Percentiles rank a stretch among this genome's conserved stretches.
These are phyloP conservation scores for Drosophila lutescens DNA, from an alignment of 2,888 invertebrate species.

Conservation along the genomic window DNA sequence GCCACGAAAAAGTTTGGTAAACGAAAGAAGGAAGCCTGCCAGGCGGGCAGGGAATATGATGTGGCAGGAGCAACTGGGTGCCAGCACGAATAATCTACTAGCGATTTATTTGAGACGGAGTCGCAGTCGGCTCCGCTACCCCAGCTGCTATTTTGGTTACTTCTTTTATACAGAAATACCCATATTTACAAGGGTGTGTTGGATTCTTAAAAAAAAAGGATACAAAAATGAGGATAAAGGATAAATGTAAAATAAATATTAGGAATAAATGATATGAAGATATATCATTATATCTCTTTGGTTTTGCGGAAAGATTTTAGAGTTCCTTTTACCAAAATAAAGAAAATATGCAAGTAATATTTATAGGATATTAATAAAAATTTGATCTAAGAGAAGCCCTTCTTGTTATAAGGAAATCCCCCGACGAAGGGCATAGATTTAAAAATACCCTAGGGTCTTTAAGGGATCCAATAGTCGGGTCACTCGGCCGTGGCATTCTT, in stretches of 20 bases:
- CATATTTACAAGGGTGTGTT: background rate
- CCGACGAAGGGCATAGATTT: background rate
- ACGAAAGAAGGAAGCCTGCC: conserved; percentile 24
- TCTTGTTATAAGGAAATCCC: background rate
- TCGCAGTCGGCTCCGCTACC: conserved; percentile 26
- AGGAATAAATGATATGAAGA: no score
- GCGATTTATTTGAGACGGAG: conserved; percentile 69
- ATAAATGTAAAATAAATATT: no score
- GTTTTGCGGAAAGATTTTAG: no score
- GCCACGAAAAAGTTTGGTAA: conserved; percentile 43
- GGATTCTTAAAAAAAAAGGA: background rate
- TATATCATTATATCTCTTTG: no score
- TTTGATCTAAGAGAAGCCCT: no score
- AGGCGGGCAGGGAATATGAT: conserved; percentile 1
- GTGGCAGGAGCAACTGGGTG: conserved; percentile 49
- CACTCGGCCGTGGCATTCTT: background rate
- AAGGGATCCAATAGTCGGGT: conserved; percentile 14
- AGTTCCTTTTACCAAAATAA: no score
- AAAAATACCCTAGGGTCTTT: background rate
- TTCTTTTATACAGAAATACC: conserved; percentile 48
- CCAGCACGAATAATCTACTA: conserved; percentile 75
- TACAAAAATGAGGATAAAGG: no score
- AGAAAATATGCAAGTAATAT: no score
- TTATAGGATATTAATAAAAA: no score
- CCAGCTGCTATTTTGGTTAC: conserved; percentile 68